phyloP scores from a whole-genome alignment of 1,140 invertebrate genomes.

The Bombus polaris region DNA sequence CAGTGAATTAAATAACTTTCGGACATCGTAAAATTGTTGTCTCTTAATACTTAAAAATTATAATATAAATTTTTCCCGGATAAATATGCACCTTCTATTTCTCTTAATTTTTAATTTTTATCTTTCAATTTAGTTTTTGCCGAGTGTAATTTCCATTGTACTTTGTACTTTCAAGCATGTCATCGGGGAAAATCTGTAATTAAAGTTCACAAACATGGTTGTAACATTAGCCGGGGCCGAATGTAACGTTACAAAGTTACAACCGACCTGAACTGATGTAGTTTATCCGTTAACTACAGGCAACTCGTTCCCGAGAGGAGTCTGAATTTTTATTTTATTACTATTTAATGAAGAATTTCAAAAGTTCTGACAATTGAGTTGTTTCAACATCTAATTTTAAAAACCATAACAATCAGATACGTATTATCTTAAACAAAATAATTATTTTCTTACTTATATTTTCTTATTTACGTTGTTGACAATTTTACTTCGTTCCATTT shows the following conservation, averaged over 20 bases:
- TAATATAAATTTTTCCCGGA: neutral
- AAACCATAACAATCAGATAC: neutral
- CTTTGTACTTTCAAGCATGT: neutral
- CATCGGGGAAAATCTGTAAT: constrained; percentile 1
- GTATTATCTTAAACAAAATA: neutral
- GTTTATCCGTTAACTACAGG: neutral
- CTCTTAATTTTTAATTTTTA: neutral
- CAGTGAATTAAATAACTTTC: too few species aligned
- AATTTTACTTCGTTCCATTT: neutral
- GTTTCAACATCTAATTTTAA: neutral
- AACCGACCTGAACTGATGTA: neutral
- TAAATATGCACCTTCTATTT: neutral
- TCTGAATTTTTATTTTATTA: neutral
- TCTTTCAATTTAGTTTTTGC: neutral
- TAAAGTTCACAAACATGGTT: neutral
- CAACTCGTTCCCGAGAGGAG: neutral
- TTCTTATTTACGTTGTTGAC: neutral
- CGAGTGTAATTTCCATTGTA: neutral
- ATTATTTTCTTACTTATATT: neutral
- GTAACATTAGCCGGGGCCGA: neutral
- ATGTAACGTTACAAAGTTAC: constrained; percentile 2
- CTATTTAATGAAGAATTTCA: neutral
- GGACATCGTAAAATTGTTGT: too few species aligned
- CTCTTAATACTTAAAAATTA: too few species aligned
- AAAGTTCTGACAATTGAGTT: neutral